These are phyloP conservation scores for Borostomias antarcticus DNA, from an alignment of 2,797 vertebrate genomes.

Conservation along the genomic window DNA sequence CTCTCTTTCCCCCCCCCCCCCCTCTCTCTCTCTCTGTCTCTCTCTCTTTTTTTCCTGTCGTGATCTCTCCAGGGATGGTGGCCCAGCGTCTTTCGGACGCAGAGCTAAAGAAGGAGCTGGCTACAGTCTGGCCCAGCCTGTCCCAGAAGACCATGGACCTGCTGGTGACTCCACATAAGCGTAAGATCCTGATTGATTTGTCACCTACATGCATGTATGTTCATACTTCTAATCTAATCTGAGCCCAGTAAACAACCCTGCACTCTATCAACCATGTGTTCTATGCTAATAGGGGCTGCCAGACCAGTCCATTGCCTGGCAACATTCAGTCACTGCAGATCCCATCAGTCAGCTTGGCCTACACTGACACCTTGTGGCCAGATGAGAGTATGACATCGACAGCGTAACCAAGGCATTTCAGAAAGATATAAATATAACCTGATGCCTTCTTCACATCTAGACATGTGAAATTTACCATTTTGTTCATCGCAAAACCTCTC, in stretches of 20 bases:
- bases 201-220: background rate
- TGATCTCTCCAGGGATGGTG: conserved; percentile 76
- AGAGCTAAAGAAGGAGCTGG: conserved; percentile 89
- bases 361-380: conserved; percentile 45
- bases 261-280: background rate
- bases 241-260: background rate
- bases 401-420: background rate
- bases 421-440: background rate
- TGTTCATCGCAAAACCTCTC: background rate
- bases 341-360: conserved; percentile 18
- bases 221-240: background rate
- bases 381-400: background rate
- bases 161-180: conserved; percentile 92
- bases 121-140: conserved; percentile 90
- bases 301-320: background rate
- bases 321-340: background rate
- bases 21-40: background rate
- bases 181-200: conserved; percentile 66
- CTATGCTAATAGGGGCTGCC: background rate
- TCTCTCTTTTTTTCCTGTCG: background rate
- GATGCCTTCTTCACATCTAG: background rate
- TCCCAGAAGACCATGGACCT: conserved; percentile 93
- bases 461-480: background rate
- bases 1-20: background rate
- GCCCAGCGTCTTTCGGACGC: conserved; percentile 89